Evolutionary conservation across 2,888 invertebrate species (phyloP), one percentile per base, ranked within the genome.

Genomic region (Tiphia femorata): DNA sequence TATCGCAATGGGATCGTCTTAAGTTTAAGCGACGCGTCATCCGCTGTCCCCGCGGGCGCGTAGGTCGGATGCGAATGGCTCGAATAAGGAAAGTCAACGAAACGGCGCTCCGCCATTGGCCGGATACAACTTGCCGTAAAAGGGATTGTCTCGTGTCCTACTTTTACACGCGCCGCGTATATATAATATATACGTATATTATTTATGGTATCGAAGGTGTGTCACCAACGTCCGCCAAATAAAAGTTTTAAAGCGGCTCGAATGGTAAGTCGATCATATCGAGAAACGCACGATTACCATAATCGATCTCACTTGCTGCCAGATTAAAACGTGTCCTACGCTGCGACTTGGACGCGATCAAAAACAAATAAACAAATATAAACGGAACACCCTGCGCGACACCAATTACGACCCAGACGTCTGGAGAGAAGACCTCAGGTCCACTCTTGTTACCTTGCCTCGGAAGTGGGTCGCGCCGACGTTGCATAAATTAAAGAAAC

Each of bases 71-170:
- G 21, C 25, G 48, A 21, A 47, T 38, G 49, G 38, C 30, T 60
- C 68, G 53, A 57, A 68, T 68, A 70, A 66, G 70, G 68, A 64
- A 66, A 49, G 58, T 37, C 48, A 40, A 27, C 43, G 57, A 43
- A 27, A 23, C 8, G 53, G 49, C 29, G 47, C 50, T 42, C 30
- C 59, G 54, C 66, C 60, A 75, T 72, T 72, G 70, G 67, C 38
- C 58, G 51, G 57, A 54, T 60, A 64, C 72, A 67, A 71, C 60
- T 41, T 70, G 44, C 78, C 78, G 38, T 79, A 78, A 70, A 79
- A 75, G 78, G 79, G 53, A 60, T 67, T 72, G 74, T 72, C 74
- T 74, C 62, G 67, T 64, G 76, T 69, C 68, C 75, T 62, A 78
- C 67, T 77, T 78, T 61, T 43, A 16, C 49, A 51, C n/a, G 25